phyloP scores from a whole-genome alignment of 2,888 invertebrate genomes.

The Timema cristinae region DNA sequence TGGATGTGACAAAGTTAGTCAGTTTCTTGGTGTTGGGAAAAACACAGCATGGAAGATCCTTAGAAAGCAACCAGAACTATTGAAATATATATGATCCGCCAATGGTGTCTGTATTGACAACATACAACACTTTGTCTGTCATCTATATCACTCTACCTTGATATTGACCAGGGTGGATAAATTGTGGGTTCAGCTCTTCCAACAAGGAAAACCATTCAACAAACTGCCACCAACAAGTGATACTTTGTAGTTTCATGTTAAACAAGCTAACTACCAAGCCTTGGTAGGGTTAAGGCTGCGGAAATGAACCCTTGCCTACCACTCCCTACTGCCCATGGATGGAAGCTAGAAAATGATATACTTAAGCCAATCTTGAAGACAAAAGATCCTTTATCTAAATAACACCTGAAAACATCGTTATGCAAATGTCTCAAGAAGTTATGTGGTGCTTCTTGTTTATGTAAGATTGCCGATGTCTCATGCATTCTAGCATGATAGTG shows the following conservation, averaged over 20 bases:
- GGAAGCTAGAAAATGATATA: slow-evolving; percentile 1
- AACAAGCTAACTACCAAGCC: not conserved
- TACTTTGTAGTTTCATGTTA: not conserved
- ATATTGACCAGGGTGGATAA: not conserved
- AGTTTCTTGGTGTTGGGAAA: not conserved
- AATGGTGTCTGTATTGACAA: not conserved
- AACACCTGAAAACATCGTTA: not conserved
- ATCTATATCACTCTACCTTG: too few species aligned
- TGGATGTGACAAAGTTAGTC: not conserved
- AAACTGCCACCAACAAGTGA: not conserved
- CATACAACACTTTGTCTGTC: not conserved
- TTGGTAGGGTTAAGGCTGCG: not conserved
- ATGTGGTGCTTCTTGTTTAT: slow-evolving; percentile 3
- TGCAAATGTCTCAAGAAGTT: slow-evolving; percentile 13
- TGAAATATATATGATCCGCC: not conserved
- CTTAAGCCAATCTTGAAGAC: not conserved
- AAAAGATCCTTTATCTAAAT: not conserved
- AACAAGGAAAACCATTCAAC: not conserved
- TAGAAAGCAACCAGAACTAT: slow-evolving; percentile 2
- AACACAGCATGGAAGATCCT: not conserved
- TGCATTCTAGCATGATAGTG: not conserved
- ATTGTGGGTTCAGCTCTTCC: not conserved
- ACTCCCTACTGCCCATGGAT: not conserved
- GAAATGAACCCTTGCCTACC: not conserved
- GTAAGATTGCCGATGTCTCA: not conserved